Percentiles rank a stretch among this genome's conserved stretches.
Evolutionary conservation across 2,797 vertebrate species (phyloP).

Genomic region (Philypnodon macrostomus): DNA sequence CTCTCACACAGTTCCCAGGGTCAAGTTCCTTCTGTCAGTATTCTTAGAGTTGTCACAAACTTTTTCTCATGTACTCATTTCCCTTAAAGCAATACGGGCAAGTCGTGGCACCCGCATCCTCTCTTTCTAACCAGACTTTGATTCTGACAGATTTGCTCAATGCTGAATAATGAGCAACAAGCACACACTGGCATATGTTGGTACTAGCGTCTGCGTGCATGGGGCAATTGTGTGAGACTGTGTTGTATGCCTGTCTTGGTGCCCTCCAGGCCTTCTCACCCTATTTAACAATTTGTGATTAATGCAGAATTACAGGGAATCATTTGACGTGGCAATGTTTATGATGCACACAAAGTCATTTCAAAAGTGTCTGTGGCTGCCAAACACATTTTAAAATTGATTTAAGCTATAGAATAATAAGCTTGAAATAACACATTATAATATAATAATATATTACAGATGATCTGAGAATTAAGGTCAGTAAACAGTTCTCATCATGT

Average conservation of each 20-base stretch:
- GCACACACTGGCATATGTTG: slow-evolving; percentile 39
- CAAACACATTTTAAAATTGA: too few species aligned
- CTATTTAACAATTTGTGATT: slow-evolving; percentile 3
- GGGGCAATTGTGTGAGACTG: background rate
- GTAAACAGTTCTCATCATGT: too few species aligned
- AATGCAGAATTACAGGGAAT: background rate
- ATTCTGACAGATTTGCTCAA: slow-evolving; percentile 37
- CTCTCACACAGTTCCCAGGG: slow-evolving; percentile 67
- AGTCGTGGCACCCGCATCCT: slow-evolving; percentile 40
- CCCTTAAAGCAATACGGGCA: slow-evolving; percentile 42
- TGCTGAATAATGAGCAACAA: slow-evolving; percentile 33
- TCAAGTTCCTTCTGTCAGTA: slow-evolving; percentile 67
- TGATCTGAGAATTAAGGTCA: too few species aligned
- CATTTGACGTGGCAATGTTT: slow-evolving; percentile 1
- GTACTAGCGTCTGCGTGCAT: slow-evolving; percentile 4
- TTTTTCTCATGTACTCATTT: slow-evolving; percentile 52
- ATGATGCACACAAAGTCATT: slow-evolving; percentile 8
- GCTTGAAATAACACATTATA: too few species aligned
- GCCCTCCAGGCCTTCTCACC: slow-evolving; percentile 28
- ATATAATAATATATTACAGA: too few species aligned
- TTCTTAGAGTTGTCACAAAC: slow-evolving; percentile 34
- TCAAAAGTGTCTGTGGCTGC: too few species aligned
- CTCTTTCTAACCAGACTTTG: slow-evolving; percentile 24
- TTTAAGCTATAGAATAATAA: too few species aligned
- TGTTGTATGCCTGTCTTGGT: slow-evolving; percentile 15